These are phyloP conservation scores for Yasuhikotakia modesta DNA, from an alignment of 2,797 vertebrate species.

Conservation along the genomic window DNA sequence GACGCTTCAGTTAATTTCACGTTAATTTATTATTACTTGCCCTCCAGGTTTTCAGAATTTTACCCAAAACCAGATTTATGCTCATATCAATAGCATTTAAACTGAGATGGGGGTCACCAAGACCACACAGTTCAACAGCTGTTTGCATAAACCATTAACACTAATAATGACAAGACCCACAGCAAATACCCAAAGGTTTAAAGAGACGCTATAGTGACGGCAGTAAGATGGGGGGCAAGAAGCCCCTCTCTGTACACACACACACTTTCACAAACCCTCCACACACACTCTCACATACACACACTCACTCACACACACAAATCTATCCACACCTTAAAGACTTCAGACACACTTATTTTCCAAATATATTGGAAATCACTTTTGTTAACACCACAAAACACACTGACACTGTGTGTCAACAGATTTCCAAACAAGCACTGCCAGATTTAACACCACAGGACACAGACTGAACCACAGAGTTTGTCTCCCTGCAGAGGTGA, in stretches of 20 bases:
- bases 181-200: conserved; percentile 22
- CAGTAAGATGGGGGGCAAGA: neutral
- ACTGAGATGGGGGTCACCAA: neutral
- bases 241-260: neutral
- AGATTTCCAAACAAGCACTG: neutral
- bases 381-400: too few species aligned
- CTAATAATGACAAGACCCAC: conserved; percentile 33
- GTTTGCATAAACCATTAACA: conserved; percentile 38
- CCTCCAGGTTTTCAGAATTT: conserved; percentile 36
- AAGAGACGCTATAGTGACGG: neutral
- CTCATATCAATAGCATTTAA: conserved; percentile 40
- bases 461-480: neutral
- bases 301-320: neutral
- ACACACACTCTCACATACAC: neutral
- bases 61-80: conserved; percentile 36
- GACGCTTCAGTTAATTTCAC: conserved; percentile 51
- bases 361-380: too few species aligned
- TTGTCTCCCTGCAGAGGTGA: neutral
- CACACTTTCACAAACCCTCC: neutral
- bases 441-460: neutral
- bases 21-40: conserved; percentile 52
- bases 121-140: conserved; percentile 15
- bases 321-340: neutral
- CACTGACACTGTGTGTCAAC: neutral
- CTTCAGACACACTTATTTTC: too few species aligned